These are phyloP conservation scores for Cephus spinipes DNA, from an alignment of 2,888 invertebrate species.

Conservation along the genomic window DNA sequence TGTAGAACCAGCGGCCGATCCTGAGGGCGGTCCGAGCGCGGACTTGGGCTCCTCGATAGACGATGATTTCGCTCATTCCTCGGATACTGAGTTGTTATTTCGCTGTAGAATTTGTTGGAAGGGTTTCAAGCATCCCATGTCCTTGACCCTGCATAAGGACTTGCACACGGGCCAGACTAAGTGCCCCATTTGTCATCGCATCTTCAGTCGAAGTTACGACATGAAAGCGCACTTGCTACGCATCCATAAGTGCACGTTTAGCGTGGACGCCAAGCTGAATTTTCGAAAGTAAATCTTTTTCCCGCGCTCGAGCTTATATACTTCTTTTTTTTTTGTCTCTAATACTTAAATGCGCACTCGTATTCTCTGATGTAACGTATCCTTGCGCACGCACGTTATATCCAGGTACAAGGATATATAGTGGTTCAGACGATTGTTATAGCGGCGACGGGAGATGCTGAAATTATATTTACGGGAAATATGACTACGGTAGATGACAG, in stretches of 20 bases:
- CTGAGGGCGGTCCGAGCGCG: slow-evolving; percentile 45
- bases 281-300: slow-evolving; percentile 10
- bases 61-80: slow-evolving; percentile 53
- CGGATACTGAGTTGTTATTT: slow-evolving; percentile 71
- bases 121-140: slow-evolving; percentile 74
- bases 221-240: slow-evolving; percentile 73
- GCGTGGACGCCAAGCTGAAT: slow-evolving; percentile 45
- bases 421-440: background rate
- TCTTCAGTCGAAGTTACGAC: slow-evolving; percentile 74
- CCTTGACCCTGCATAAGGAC: slow-evolving; percentile 73
- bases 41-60: slow-evolving; percentile 54
- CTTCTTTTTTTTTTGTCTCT: background rate
- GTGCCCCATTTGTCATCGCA: slow-evolving; percentile 73
- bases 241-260: slow-evolving; percentile 69
- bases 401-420: background rate
- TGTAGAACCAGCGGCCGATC: slow-evolving; percentile 56
- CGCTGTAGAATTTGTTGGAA: slow-evolving; percentile 74
- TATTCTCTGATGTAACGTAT: background rate
- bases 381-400: background rate
- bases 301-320: background rate
- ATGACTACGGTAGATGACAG: background rate
- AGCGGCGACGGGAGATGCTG: background rate
- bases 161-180: slow-evolving; percentile 75
- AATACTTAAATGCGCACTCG: background rate
- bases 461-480: background rate